Evolutionary conservation across 2,797 vertebrate species (phyloP), one percentile per base, ranked within the genome.

Genomic region (Clamator glandarius): DNA sequence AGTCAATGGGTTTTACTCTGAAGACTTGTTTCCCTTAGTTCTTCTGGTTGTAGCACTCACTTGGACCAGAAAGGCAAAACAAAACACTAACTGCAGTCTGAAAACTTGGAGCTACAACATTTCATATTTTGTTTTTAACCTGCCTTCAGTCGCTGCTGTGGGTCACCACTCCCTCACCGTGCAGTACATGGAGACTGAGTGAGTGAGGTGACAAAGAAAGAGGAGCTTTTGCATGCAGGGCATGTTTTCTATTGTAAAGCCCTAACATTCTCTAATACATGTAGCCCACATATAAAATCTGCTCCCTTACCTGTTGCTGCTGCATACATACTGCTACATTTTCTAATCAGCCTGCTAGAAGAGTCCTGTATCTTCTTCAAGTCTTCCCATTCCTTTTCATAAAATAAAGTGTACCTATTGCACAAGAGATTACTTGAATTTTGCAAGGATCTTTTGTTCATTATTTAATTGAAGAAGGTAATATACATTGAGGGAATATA

Each of bases 401-500:
- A 83, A 90, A 92, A 83, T 64, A 72, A 10, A 62, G 19, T 19
- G 21, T 31, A 46, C 57, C 76, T 58, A 55, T 58, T 77, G 57
- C 72, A 87, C 41, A 58, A 90, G 46, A 89, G 81, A 95, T 85
- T 92, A 93, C 42, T 72, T 75, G 64, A 89, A 77, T 93, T 95
- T 87, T 94, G 83, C 84, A 80, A 64, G 78, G 87, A 68, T 68
- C 67, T 90, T 93, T 82, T 92, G 81, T 83, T 89, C 84, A 63
- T 92, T 93, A 90, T 87, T 95, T 93, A 94, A 83, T 59, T 77
- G 77, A 83, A 82, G 57, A 82, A 1, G 15, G 69, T 42, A 87
- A 51, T 8, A 1, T 48, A 58, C 64, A 72, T 85, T 90, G 42
- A 68, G 66, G 51, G 50, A 83, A 78, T 85, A 87, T 87, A 87